Evolutionary conservation across 1,140 invertebrate species (phyloP), one percentile per base, ranked within the genome.

Genomic region (Manduca sexta): DNA sequence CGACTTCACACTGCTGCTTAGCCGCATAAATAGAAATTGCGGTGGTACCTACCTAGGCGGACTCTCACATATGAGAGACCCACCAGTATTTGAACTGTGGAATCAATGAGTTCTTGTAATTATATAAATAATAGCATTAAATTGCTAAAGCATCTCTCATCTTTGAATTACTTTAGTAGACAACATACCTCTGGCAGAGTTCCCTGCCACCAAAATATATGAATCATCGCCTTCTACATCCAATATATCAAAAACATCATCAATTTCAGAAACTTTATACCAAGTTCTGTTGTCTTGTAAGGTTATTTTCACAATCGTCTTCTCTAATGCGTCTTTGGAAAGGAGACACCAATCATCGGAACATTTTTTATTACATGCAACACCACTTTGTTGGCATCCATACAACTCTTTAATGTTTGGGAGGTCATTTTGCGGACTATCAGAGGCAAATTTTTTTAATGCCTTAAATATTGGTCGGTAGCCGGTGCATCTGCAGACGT

Each of bases 401-500:
- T 18, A 89, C n/a, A 82, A 40, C 33, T 82, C 73, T 63, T 82
- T 74, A 11, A 80, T 78, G 35, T 78, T 74, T 13, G 33, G 11
- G 35, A 75, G 31, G 11, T 55, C 18, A 13, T 51, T 41, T n/a
- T 49, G 45, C 2, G 59, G 57, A 18, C 60, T 34, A 13, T 80
- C 73, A 18, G 49, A 76, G 1, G 89, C 89, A 43, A 92, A 89
- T 37, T 88, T 89, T 75, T 93, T 94, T 60, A 94, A 94, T 2
- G 92, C 88, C 44, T 93, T 91, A n/a, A 95, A 76, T 69, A 95
- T 95, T 2, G 93, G 90, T 48, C 94, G 86, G 69, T 95, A 95
- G 0, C 94, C 94, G 1, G 94, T 95, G 64, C 94, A 95, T 12
- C 94, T 87, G 58, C 94, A 95, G 17, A 94, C 84, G 69, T 95